phyloP scores from a whole-genome alignment of 2,113 vertebrate genomes.

The Platanista minor region DNA sequence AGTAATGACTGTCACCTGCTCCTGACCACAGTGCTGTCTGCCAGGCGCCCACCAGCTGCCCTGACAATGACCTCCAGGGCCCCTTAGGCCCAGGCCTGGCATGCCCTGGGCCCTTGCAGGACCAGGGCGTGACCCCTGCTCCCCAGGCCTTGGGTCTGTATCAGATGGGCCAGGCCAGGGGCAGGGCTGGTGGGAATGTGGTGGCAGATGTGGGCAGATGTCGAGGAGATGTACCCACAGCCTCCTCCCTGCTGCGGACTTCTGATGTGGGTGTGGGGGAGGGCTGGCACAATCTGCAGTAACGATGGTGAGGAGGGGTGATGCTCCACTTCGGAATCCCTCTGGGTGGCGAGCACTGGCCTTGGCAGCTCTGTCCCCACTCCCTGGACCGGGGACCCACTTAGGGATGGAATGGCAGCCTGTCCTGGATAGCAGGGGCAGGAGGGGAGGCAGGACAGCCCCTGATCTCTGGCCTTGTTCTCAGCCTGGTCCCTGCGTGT shows the following conservation, averaged over 20 bases:
- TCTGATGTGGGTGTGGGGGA: neutral
- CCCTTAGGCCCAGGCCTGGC: neutral
- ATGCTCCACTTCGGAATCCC: neutral
- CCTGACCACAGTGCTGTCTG: neutral
- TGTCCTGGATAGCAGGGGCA: neutral
- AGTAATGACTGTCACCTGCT: neutral
- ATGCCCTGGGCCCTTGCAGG: neutral
- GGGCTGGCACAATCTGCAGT: neutral
- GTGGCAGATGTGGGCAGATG: neutral
- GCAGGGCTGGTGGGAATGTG: too few relatives aligned
- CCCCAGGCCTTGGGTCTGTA: neutral
- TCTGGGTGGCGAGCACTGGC: accelerated
- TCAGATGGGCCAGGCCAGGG: neutral
- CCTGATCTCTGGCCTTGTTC: neutral
- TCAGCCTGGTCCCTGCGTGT: too few relatives aligned
- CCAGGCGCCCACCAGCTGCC: neutral
- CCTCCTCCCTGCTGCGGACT: neutral
- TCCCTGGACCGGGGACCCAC: neutral
- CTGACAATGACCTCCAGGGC: neutral
- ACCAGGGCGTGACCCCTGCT: neutral
- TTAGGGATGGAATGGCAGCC: accelerated
- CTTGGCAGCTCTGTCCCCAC: neutral
- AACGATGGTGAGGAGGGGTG: accelerated
- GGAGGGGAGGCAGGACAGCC: neutral
- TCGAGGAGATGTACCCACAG: neutral